Base-by-base conservation (phyloP, 2,888 invertebrate species). In the Perizoma flavofasciatum region DNA sequence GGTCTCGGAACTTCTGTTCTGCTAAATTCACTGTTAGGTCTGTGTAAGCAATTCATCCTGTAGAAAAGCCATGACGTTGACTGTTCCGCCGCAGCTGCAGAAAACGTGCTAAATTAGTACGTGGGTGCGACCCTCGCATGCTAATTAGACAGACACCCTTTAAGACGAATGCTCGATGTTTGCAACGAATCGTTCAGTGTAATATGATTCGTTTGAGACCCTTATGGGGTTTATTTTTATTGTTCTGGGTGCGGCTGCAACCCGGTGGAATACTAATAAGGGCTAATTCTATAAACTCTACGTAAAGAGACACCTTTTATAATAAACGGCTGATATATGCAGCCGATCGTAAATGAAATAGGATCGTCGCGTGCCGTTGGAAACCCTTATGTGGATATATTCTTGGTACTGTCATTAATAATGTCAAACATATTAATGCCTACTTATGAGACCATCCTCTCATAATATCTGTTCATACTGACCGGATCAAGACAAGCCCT, bases 11-110 rank as follows among this genome's bases (percentile, higher is more conserved):
- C n/a, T n/a, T n/a, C n/a, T n/a, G n/a, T n/a, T n/a, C n/a, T 35
- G 35, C 35, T 5, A 35, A 5, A 35, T 35, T 5, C 35, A 35
- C 6, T 35, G 37, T 7, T 6, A 6, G 7, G 7, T 10, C 32
- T n/a, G 33, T 9, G 37, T 39, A 6, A 50, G 7, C 45, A 41
- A 41, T 48, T 10, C 55, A 52, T 6, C 49, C 55, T 56, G 55
- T 61, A 49, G 37, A 37, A 52, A 41, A 41, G 51, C 22, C 22
- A 37, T 43, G 41, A 56, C 22, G 48, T 50, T 72, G 70, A 78
- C 37, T 37, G 37, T 80, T 82, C 78, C 79, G 79, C 67, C 73
- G 84, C 87, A 86, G 87, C 88, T 86, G 86, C 78, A 67, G 59
- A 50, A 37, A 61, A 65, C 55, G 69, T 71, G 73, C 65, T 68